Conservation (phyloP, 35 echinoderm and acorn worm genomes). For the Ophiothrix spiculata region DNA sequence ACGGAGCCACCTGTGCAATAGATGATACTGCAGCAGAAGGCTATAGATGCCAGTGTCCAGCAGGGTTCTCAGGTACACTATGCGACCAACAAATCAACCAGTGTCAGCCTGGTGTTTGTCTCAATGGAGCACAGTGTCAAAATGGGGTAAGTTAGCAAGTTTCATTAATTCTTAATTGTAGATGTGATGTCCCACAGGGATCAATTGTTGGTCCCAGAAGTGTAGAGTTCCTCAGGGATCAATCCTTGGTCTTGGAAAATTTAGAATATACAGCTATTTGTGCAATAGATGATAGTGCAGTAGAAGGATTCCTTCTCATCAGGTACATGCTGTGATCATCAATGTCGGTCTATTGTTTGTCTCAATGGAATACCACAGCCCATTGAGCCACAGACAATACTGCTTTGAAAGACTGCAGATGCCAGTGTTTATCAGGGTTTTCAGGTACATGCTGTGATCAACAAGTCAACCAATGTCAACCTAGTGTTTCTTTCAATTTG, state of each 20-base stretch:
- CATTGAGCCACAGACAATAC: too few relatives aligned
- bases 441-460: too few relatives aligned
- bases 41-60: conserved; percentile 49
- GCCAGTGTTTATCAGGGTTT: too few relatives aligned
- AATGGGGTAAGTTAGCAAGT: conserved; percentile 81
- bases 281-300: conserved; percentile 10
- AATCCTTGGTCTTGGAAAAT: too few relatives aligned
- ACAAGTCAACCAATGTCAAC: too few relatives aligned
- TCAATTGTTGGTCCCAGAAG: too few relatives aligned
- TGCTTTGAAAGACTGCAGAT: too few relatives aligned
- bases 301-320: conserved; percentile 39
- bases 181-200: too few relatives aligned
- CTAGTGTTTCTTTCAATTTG: too few relatives aligned
- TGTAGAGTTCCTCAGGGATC: too few relatives aligned
- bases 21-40: conserved; percentile 16
- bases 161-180: too few relatives aligned
- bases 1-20: conserved; percentile 55
- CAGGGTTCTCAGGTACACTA: conserved; percentile 43
- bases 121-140: conserved; percentile 63
- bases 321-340: conserved; percentile 37
- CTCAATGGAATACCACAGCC: conserved; percentile 60
- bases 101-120: conserved; percentile 47
- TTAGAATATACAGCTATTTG: too few relatives aligned
- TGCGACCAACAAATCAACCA: conserved; percentile 53
- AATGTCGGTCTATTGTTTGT: conserved; percentile 54